A percentile compares a stretch with the other conserved stretches of the same genome.
These are phyloP conservation scores for Zoanthus gigantus DNA, from an alignment of 92 coral and sea anemone species.

Conservation along the genomic window DNA sequence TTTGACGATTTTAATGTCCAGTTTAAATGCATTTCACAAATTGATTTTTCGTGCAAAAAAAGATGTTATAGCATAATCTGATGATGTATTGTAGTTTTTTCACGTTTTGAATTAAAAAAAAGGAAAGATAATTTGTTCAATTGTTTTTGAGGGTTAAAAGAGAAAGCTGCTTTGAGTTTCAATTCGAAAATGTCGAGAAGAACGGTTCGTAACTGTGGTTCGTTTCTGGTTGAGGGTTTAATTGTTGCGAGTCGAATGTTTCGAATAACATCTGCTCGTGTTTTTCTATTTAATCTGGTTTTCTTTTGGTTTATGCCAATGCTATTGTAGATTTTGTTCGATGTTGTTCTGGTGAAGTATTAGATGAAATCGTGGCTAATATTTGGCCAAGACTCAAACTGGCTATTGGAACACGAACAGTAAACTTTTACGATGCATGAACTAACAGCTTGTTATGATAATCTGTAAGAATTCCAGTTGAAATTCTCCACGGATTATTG, in stretches of 20 bases:
- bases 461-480: neutral
- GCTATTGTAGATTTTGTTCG: constrained; percentile 9
- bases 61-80: neutral
- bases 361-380: neutral
- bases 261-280: constrained; percentile 39
- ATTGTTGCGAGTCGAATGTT: neutral
- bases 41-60: neutral
- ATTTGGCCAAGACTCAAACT: neutral
- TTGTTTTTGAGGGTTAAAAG: neutral
- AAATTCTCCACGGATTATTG: neutral
- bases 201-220: neutral
- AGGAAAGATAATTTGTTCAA: neutral
- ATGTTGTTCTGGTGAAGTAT: neutral
- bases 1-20: neutral
- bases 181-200: neutral
- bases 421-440: constrained; percentile 13
- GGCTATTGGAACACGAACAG: neutral
- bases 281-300: constrained; percentile 29
- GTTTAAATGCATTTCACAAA: neutral
- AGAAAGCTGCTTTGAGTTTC: neutral
- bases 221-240: constrained; percentile 1
- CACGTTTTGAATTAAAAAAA: neutral
- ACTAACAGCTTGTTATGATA: neutral
- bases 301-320: constrained; percentile 25
- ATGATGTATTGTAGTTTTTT: neutral